A percentile compares a stretch with the other conserved stretches of the same genome.
phyloP scores from a whole-genome alignment of 2,113 vertebrate species.

The Brachionichthys hirsutus region DNA sequence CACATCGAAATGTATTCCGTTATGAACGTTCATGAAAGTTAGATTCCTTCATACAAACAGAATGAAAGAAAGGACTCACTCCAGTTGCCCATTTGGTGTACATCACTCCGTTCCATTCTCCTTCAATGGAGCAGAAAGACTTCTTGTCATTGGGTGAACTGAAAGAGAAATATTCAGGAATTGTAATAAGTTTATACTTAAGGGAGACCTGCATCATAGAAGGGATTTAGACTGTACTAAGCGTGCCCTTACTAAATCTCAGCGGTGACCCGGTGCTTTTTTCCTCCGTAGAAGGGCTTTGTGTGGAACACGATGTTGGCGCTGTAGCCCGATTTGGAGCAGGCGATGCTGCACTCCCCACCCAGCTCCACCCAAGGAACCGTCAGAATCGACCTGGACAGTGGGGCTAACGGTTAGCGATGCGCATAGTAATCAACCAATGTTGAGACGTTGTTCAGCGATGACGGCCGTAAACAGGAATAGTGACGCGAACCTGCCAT shows the following conservation, averaged over 20 bases:
- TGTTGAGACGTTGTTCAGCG: background rate
- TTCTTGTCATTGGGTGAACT: constrained; percentile 97
- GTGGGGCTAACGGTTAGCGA: constrained; percentile 17
- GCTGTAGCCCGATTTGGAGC: constrained; percentile 95
- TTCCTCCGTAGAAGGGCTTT: constrained; percentile 98
- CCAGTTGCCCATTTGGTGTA: constrained; percentile 91
- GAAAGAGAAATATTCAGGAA: constrained; percentile 29
- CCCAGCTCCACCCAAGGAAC: constrained; percentile 99
- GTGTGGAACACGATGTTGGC: constrained; percentile 96
- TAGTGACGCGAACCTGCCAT: constrained; percentile 83
- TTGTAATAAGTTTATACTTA: background rate
- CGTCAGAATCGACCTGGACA: constrained; percentile 93
- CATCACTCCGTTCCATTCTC: constrained; percentile 99
- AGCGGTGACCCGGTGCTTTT: constrained; percentile 98
- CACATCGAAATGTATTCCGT: too few species aligned
- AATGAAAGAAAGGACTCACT: constrained; percentile 76
- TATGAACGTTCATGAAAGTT: too few species aligned
- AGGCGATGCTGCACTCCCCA: constrained; percentile 95
- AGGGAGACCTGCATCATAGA: background rate
- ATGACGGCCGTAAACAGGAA: background rate
- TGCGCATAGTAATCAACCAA: background rate
- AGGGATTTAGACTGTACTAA: background rate
- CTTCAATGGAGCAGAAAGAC: constrained; percentile 94
- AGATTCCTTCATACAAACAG: background rate
- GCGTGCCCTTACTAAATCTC: constrained; percentile 91